phyloP scores from a whole-genome alignment of 2,113 vertebrate genomes.

The Crotalus tigris region DNA sequence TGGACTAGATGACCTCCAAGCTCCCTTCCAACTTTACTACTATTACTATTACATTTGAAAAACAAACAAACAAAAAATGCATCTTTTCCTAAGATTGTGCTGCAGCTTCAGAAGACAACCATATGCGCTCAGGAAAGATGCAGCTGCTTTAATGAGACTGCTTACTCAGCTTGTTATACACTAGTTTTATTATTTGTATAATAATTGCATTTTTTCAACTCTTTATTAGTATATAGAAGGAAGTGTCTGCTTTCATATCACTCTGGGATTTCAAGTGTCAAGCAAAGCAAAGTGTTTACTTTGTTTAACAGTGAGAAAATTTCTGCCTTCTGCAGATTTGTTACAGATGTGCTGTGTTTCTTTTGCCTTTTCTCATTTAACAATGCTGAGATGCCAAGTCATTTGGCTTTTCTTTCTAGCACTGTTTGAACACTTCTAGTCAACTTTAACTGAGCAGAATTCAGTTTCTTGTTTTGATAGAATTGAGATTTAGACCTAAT shows the following conservation, averaged over 20 bases:
- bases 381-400: not conserved
- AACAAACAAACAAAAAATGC: not conserved
- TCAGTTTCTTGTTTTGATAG: not conserved
- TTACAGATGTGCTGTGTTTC: not conserved
- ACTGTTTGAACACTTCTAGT: not conserved
- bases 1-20: no score
- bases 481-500: not conserved
- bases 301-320: not conserved
- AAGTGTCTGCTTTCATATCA: not conserved
- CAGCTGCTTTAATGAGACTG: not conserved
- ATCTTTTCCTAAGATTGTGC: not conserved
- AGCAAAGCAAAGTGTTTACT: not conserved
- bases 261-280: not conserved
- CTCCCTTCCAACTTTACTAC: no score
- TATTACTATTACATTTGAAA: not conserved
- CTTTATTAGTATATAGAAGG: not conserved
- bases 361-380: not conserved
- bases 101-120: not conserved
- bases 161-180: not conserved
- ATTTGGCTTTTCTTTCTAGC: not conserved
- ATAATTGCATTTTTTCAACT: not conserved
- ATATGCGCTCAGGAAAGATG: not conserved
- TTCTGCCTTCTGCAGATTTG: not conserved
- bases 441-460: not conserved
- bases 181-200: not conserved